Base-by-base conservation (phyloP, 1,140 invertebrate species). In the Drosophila athabasca region DNA sequence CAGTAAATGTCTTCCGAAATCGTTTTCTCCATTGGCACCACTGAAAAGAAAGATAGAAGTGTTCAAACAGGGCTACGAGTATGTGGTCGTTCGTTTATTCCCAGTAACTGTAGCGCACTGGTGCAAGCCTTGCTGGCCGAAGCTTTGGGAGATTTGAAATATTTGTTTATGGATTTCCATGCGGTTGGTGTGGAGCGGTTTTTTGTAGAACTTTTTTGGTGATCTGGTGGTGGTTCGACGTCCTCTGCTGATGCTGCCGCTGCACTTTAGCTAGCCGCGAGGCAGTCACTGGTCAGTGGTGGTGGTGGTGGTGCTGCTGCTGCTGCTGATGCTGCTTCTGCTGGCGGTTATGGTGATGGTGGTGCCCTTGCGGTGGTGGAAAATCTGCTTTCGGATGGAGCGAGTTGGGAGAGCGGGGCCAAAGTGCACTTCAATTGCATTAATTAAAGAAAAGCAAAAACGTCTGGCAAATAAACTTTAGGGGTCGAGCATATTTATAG, bases 371-470 rank as follows among this genome's bases (percentile, higher is more conserved):
- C 9, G 60, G 53, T 64, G 79, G 79, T 73, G 61, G 55, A 81
- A 85, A 85, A 67, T 70, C 61, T 48, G 35, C 35, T 13, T 39
- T 5, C 11, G 35, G 11, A 8, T 13, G 3, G 35, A 26, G 44
- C 31, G 35, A 39, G 11, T 4, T 57, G 48, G 61, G 39, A 50
- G 51, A 13, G 41, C 26, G 35, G 35, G 31, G 35, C 52, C 54
- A 49, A 85, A 85, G 82, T 87, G 82, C 82, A 87, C 83, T 87
- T 88, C 70, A 88, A 79, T 69, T 87, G 82, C 82, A 87, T 88
- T 88, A 75, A 88, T 88, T 82, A 78, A 70, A 87, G 70, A 41
- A 64, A 64, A 67, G 62, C 68, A 60, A 81, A 66, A 65, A 49
- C 57, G 41, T 39, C 53, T 60, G 52, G 43, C 55, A 67, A 55